Evolutionary conservation across 92 coral and sea anemone genomes (phyloP), one percentile per base, ranked within the genome.

Genomic region (Phenganax stokvisi): DNA sequence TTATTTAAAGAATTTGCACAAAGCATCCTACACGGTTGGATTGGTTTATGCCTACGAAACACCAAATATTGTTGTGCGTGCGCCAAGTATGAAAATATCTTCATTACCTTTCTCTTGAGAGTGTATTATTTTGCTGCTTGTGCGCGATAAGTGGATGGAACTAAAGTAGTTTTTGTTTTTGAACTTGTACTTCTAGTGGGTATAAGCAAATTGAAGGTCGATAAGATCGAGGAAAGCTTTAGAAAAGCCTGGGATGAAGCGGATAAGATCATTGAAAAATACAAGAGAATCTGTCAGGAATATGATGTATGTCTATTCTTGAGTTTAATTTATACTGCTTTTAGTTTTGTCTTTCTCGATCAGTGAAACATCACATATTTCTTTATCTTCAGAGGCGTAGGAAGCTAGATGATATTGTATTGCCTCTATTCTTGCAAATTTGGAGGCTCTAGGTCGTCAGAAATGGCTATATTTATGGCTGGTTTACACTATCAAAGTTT

Each of bases 211-310:
- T 12, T 79, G 59, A 54, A 63, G 63, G 56, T 64, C 63, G 74
- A 79, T 51, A 73, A 79, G 51, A 79, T 79, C 55, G 74, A 79
- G 56, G 65, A 79, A 73, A 79, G 53, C 16, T 79, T 79, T 12
- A 67, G 83, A 8, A 64, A 28, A 15, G 69, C 83, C 65, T 79
- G 83, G 83, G 83, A 79, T 65, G 56, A 79, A 44, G 83, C 69
- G 31, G 83, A 79, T 64, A 79, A 63, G 74, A 79, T 79, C 15
- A 79, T 79, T 30, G 74, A 51, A n/a, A 79, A 65, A 56, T 79
- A 63, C 69, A 63, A 62, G 74, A 79, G 15, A 16, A 79, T 79
- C 3, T 79, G 83, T 65, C 25, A 65, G 69, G 74, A 79, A 51
- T 54, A 47, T 65, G 83, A 59, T 20, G 83, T 79, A 79, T 51